Base-by-base conservation (phyloP, 1,140 invertebrate genomes). In the Parasteatoda tepidariorum region DNA sequence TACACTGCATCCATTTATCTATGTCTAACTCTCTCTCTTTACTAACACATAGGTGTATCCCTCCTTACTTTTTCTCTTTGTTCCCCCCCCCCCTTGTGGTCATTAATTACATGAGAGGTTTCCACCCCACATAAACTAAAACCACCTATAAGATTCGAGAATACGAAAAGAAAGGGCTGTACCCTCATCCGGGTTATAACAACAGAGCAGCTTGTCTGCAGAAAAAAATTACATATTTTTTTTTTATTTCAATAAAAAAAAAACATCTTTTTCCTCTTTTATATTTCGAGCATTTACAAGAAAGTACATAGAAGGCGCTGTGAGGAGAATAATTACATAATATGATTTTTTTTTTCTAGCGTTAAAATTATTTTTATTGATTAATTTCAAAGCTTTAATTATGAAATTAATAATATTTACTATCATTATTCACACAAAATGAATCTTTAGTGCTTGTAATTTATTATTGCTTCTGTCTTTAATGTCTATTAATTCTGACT, bases 81-180 rank as follows among this genome's bases (percentile, higher is more conserved):
- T n/a, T 48, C 30, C 48, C 28, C 62, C 38, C 64, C 64, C 76
- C 64, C 28, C 31, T 24, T 11, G 9, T 24, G 62, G 64, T 68
- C 76, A 79, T 79, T 79, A 79, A 79, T 79, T 79, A 79, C 76
- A n/a, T 57, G 28, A 28, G 57, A 57, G 62, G 48, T 61, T 24
- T 64, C 76, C 76, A 57, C 62, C 76, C 76, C 76, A 30, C 76
- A 9, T 15, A 30, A 3, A 28, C n/a, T 31, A 26, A 15, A 68
- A 26, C 38, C 64, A 68, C 76, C 76, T 79, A 79, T 79, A 68
- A 79, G 76, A 68, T 34, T n/a, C 62, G 30, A 68, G 64, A 48
- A 15, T 18, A 48, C 9, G 61, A 76, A 41, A 55, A 38, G 48
- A 76, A 76, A 79, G 76, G 76, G 76, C 66, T 79, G 76, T 68